Conservation (phyloP, 2,888 invertebrate species). For the Capitulum mitella region DNA sequence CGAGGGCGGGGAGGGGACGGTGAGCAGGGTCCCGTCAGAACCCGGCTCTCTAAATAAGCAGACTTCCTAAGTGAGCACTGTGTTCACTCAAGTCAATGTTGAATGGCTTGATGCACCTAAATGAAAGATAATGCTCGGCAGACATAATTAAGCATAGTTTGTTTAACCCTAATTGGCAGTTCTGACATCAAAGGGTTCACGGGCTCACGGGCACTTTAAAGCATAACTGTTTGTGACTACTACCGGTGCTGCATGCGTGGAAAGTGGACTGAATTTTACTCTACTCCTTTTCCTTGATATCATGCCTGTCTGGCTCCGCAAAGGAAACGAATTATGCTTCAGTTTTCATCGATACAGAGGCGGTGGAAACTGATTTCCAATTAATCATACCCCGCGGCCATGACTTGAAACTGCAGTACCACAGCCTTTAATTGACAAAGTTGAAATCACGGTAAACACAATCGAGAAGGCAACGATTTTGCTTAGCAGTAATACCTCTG, state of each 20-base stretch:
- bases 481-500: background rate
- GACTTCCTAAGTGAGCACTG: background rate
- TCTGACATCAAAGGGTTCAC: background rate
- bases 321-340: background rate
- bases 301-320: slow-evolving; percentile 7
- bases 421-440: background rate
- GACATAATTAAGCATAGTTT: slow-evolving; percentile 23
- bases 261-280: background rate
- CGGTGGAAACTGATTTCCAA: background rate
- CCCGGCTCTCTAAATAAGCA: background rate
- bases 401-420: background rate
- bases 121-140: background rate
- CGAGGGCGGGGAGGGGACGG: too few relatives aligned
- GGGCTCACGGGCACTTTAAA: too few relatives aligned
- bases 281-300: background rate
- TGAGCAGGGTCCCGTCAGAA: too few relatives aligned
- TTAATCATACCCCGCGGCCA: background rate
- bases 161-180: slow-evolving; percentile 18
- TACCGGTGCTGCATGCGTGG: background rate
- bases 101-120: slow-evolving; percentile 4
- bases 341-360: background rate
- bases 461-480: background rate
- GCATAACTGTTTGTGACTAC: too few relatives aligned
- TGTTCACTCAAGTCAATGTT: background rate
- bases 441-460: background rate